Percentiles rank a stretch among this genome's conserved stretches.
These are phyloP conservation scores for Clupea harengus DNA, from an alignment of 2,113 vertebrate genomes.

Conservation along the genomic window DNA sequence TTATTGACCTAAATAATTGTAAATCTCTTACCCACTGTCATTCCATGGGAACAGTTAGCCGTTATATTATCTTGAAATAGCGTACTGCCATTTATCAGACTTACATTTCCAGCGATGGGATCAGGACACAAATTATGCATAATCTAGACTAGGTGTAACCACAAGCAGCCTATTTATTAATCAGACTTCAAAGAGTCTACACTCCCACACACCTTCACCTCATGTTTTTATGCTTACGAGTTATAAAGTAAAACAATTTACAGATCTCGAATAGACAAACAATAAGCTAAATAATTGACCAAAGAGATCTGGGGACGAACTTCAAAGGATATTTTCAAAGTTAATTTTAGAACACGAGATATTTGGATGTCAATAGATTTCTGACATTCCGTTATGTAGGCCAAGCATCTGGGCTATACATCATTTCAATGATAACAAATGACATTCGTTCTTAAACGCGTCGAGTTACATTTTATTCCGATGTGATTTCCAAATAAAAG, in stretches of 20 bases:
- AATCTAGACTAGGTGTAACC: background rate
- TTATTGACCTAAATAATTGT: conserved; percentile 8
- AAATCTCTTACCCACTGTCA: background rate
- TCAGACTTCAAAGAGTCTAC: too few species aligned
- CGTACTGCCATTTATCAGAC: background rate
- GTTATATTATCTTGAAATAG: background rate
- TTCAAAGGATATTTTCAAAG: background rate
- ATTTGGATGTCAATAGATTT: background rate
- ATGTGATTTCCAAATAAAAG: background rate
- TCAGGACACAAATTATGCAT: background rate
- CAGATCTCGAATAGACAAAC: too few species aligned
- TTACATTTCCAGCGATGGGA: background rate
- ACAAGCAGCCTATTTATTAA: background rate
- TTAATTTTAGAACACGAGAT: background rate
- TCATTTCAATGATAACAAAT: background rate
- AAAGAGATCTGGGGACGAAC: background rate
- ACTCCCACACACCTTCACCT: background rate
- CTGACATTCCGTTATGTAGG: background rate
- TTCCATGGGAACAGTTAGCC: background rate
- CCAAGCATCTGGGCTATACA: background rate
- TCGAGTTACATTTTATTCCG: background rate
- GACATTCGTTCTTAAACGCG: background rate
- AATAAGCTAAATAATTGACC: background rate
- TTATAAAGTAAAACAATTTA: background rate
- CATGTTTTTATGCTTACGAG: background rate